Base-by-base conservation (phyloP, 2,888 invertebrate genomes). In the Arge pagana region DNA sequence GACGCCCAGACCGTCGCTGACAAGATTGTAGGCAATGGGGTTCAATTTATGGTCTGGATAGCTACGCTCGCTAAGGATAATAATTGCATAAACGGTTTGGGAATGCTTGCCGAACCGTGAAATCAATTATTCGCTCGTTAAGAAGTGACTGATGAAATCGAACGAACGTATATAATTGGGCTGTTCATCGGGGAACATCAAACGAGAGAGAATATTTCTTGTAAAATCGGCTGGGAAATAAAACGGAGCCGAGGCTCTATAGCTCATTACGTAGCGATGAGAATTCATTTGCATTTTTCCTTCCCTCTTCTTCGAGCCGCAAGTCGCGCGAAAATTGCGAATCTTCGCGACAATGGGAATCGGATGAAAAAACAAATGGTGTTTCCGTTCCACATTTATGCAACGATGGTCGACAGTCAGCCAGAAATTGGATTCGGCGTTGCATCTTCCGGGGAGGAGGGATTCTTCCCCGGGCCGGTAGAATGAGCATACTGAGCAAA, bases 251-350 rank as follows among this genome's bases (percentile, higher is more conserved):
- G 35, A 35, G 16, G 31, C 18, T 33, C 4, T 7, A 45, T 45
- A 24, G 45, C 45, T 45, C 45, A 45, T 45, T 45, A 45, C 31
- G 45, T 33, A 45, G 45, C 45, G 35, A 45, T 45, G 35, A 42
- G 45, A 45, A 45, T 33, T 45, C 3, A 23, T 45, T 45, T 35
- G 1, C 11, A 30, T 31, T 1, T 42, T 42, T 26, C 19, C 18
- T n/a, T n/a, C n/a, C n/a, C n/a, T n/a, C n/a, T n/a, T n/a, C n/a
- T n/a, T n/a, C n/a, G n/a, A n/a, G n/a, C n/a, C n/a, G n/a, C n/a
- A n/a, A n/a, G n/a, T n/a, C n/a, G n/a, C n/a, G n/a, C n/a, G n/a
- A n/a, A n/a, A n/a, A n/a, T n/a, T n/a, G n/a, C n/a, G n/a, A n/a
- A n/a, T n/a, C n/a, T n/a, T n/a, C n/a, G n/a, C n/a, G n/a, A n/a